phyloP scores from a whole-genome alignment of 2,113 vertebrate genomes.

The Jacana jacana region DNA sequence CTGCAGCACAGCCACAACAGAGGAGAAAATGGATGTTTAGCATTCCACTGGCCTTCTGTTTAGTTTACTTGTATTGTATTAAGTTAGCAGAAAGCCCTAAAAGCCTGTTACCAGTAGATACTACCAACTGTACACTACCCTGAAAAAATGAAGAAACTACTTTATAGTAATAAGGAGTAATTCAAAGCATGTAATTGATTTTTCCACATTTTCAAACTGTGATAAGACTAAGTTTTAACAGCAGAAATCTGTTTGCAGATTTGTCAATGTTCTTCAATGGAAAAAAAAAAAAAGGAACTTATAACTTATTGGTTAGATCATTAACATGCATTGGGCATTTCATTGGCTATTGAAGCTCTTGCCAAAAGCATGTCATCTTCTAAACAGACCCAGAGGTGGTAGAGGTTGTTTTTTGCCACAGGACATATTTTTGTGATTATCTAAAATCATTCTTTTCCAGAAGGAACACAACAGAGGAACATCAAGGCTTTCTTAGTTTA shows the following conservation, averaged over 20 bases:
- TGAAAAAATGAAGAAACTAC: slow-evolving; percentile 69
- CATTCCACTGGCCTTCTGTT: slow-evolving; percentile 75
- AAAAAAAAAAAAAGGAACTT: slow-evolving; percentile 1
- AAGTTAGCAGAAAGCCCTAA: slow-evolving; percentile 73
- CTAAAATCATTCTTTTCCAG: background rate
- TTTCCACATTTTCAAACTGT: slow-evolving; percentile 75
- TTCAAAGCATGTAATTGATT: slow-evolving; percentile 76
- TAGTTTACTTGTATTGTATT: slow-evolving; percentile 72
- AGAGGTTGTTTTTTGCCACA: background rate
- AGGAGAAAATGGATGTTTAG: slow-evolving; percentile 72
- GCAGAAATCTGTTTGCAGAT: slow-evolving; percentile 75
- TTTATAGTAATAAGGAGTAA: slow-evolving; percentile 67
- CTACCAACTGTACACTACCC: slow-evolving; percentile 57
- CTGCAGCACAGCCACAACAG: slow-evolving; percentile 71
- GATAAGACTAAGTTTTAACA: slow-evolving; percentile 73
- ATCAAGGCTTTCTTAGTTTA: background rate
- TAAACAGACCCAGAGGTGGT: background rate
- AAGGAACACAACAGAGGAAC: background rate
- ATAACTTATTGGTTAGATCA: slow-evolving; percentile 37
- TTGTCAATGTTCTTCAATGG: slow-evolving; percentile 56
- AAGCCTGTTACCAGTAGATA: slow-evolving; percentile 71
- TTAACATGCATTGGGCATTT: slow-evolving; percentile 64
- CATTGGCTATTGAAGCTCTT: slow-evolving; percentile 58
- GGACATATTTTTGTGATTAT: slow-evolving; percentile 9
- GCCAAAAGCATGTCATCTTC: slow-evolving; percentile 40